These are phyloP conservation scores for Anagyrus pseudococci DNA, from an alignment of 2,888 invertebrate species.

Conservation along the genomic window DNA sequence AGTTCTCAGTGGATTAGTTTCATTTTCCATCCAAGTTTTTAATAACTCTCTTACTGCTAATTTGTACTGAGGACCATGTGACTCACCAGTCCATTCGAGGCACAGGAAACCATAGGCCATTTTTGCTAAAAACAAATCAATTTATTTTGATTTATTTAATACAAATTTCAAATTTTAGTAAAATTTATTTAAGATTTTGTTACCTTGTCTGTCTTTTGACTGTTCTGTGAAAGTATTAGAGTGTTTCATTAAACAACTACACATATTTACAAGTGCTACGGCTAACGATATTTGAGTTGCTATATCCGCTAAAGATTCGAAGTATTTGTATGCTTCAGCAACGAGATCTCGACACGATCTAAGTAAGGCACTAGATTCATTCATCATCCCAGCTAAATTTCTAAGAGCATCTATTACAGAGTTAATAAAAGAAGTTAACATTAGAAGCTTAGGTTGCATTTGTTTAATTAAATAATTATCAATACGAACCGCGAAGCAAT, in stretches of 20 bases:
- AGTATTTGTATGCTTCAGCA: conserved; percentile 56
- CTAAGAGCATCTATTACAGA: conserved; percentile 50
- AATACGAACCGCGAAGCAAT: conserved; percentile 52
- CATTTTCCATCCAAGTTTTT: conserved; percentile 57
- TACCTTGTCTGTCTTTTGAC: conserved; percentile 54
- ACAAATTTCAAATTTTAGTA: conserved; percentile 14
- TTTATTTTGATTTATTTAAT: conserved; percentile 18
- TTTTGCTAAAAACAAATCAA: conserved; percentile 48
- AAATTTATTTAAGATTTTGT: conserved; percentile 3
- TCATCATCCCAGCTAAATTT: conserved; percentile 51
- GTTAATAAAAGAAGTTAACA: not conserved
- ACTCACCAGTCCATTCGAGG: conserved; percentile 53
- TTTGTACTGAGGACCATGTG: conserved; percentile 49
- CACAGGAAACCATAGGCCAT: conserved; percentile 53
- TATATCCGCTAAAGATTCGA: conserved; percentile 57
- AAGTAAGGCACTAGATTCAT: conserved; percentile 46
- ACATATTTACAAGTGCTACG: conserved; percentile 52
- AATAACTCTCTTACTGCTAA: conserved; percentile 52
- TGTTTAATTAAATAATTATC: too few species aligned
- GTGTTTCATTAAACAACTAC: conserved; percentile 55
- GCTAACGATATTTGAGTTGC: conserved; percentile 57
- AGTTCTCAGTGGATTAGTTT: conserved; percentile 61
- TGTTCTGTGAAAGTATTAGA: conserved; percentile 48
- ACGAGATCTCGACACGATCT: conserved; percentile 56
- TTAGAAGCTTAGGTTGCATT: too few species aligned